Evolutionary conservation across 1,140 invertebrate genomes (phyloP).

Genomic region (Bombus waltoni): DNA sequence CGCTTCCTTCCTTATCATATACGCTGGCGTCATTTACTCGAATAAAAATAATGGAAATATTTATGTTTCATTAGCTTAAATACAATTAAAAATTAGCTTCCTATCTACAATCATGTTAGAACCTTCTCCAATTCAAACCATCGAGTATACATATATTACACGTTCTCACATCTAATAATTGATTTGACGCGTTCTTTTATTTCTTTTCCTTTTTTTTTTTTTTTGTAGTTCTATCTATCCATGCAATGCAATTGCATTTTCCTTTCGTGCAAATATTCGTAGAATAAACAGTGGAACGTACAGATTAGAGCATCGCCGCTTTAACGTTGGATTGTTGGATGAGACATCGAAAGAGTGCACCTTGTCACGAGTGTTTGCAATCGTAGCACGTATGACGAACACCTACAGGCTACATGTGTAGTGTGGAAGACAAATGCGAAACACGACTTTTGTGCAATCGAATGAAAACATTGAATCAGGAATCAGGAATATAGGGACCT

Average conservation of each 20-base stretch:
- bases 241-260: not conserved
- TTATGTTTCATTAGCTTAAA: no score
- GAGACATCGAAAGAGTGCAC: not conserved
- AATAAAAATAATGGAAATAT: no score
- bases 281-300: not conserved
- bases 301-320: not conserved
- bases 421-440: not conserved
- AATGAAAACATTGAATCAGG: not conserved
- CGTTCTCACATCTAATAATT: not conserved
- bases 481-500: no score
- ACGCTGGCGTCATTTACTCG: no score
- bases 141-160: no score
- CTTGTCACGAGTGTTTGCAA: constrained; percentile 12
- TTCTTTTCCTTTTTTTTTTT: no score
- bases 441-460: constrained; percentile 2
- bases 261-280: not conserved
- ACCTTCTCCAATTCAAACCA: no score
- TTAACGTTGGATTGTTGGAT: not conserved
- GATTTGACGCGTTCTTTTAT: not conserved
- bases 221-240: not conserved
- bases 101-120: no score
- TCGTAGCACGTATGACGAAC: constrained; percentile 8
- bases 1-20: no score
- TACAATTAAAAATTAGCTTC: no score
- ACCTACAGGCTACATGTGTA: not conserved